These are phyloP conservation scores for Hyposoter didymator DNA, from an alignment of 2,888 invertebrate species.

Conservation along the genomic window DNA sequence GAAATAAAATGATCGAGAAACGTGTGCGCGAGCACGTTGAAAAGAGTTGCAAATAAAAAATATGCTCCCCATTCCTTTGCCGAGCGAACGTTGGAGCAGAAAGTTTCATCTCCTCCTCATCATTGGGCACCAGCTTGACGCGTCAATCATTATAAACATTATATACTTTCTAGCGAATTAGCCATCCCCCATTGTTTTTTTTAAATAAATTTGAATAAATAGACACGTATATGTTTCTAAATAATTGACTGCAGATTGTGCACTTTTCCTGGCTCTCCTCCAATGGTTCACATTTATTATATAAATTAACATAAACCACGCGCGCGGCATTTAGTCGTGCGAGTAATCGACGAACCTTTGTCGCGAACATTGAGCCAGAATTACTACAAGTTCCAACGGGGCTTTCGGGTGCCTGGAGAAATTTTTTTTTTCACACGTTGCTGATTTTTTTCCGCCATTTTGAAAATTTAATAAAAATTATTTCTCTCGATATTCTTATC, in stretches of 20 bases:
- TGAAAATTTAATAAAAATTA: too few relatives aligned
- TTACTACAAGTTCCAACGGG: too few relatives aligned
- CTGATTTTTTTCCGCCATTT: too few relatives aligned
- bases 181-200: slow-evolving; percentile 13
- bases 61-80: slow-evolving; percentile 52
- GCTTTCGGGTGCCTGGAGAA: too few relatives aligned
- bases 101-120: background rate
- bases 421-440: too few relatives aligned
- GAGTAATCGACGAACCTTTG: background rate
- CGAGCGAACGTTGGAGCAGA: slow-evolving; percentile 39
- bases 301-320: slow-evolving; percentile 15
- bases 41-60: slow-evolving; percentile 4
- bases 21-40: slow-evolving; percentile 28
- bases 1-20: slow-evolving; percentile 54
- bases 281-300: too few relatives aligned
- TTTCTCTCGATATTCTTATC: too few relatives aligned
- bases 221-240: background rate
- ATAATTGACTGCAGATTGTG: slow-evolving; percentile 10
- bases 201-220: too few relatives aligned
- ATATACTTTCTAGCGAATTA: slow-evolving; percentile 57
- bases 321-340: background rate
- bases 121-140: slow-evolving; percentile 2
- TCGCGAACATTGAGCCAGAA: too few relatives aligned
- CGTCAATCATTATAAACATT: slow-evolving; percentile 57
- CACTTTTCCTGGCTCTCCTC: background rate